Conservation (phyloP, 2,797 vertebrate species). For the Pitangus sulphuratus region DNA sequence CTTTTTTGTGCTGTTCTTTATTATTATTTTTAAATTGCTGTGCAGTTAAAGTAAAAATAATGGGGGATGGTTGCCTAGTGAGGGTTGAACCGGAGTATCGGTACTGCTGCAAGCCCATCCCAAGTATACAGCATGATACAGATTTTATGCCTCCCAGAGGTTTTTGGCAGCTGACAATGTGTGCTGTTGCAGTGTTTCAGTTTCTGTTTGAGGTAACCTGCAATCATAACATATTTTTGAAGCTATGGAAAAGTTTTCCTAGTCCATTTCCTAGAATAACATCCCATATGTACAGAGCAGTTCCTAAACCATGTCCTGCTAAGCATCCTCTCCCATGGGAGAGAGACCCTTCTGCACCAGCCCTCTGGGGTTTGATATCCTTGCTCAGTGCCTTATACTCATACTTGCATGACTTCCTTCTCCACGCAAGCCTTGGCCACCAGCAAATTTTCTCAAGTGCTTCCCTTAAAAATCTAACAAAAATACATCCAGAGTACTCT, state of each 20-base stretch:
- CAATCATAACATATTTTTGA: neutral
- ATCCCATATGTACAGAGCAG: neutral
- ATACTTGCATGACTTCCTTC: neutral
- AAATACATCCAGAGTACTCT: neutral
- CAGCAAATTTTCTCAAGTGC: neutral
- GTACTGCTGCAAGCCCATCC: neutral
- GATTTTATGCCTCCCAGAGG: neutral
- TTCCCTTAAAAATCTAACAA: conserved; percentile 14
- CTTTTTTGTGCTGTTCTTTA: neutral
- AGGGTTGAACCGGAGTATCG: neutral
- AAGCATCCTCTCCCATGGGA: neutral
- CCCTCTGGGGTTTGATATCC: neutral
- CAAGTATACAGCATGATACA: neutral
- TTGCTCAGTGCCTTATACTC: neutral
- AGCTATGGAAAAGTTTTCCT: neutral
- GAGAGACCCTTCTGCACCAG: neutral
- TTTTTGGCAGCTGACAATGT: neutral
- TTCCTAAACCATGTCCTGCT: neutral
- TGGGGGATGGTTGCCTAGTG: neutral
- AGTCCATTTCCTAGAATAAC: neutral
- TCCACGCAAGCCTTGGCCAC: neutral
- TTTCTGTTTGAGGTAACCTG: neutral
- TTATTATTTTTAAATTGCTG: neutral
- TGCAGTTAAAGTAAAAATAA: neutral
- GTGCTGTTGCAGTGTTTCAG: neutral